Evolutionary conservation across 2,113 vertebrate genomes (phyloP), one percentile per base, ranked within the genome.

Genomic region (Oryzias celebensis): DNA sequence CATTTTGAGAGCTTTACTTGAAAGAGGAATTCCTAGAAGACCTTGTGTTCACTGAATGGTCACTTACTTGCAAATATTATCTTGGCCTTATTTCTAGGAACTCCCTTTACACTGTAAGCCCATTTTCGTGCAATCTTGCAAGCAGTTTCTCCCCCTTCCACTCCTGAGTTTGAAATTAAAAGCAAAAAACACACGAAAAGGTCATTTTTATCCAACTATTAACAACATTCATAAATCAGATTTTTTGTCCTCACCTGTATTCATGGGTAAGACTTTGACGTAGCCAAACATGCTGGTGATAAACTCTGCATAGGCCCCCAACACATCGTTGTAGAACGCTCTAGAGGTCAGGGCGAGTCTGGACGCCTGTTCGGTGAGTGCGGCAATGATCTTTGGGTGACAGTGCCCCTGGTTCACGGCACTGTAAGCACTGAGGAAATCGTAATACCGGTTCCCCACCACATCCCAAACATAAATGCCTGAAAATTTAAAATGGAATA

Each of bases 361-460:
- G 26, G 95, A 94, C 18, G 91, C 93, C 82, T 99, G 97, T 15
- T 79, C 71, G 4, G 65, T 94, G 71, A 99, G 86, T 0, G 96
- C 96, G 0, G 73, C 75, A 4, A 96, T 75, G 0, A 98, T 98
- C 85, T 95, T 97, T 0, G 97, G 96, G 71, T 98, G 97, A 51
- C 96, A 98, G 73, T 98, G 97, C 7, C 97, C 97, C 83, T 99
- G 97, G 88, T 96, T 99, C 7, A 99, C 95, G 1, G 97, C 96
- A 23, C 97, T 96, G 82, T 99, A 99, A 3, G 97, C 95, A 54
- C 96, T 99, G 73, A 99, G 90, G 67, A 98, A 99, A 80, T 99
- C 96, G 43, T 94, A 98, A 63, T 96, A 99, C 4, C 94, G 90
- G 44, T 92, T 93, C 1, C 96, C 97, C 69, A 97, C 96, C 3